Percentiles rank a stretch among this genome's conserved stretches.
Conservation (phyloP, 30 jellyfish, hydroid and myxozoan species). For the Chrysaora quinquecirrha region DNA sequence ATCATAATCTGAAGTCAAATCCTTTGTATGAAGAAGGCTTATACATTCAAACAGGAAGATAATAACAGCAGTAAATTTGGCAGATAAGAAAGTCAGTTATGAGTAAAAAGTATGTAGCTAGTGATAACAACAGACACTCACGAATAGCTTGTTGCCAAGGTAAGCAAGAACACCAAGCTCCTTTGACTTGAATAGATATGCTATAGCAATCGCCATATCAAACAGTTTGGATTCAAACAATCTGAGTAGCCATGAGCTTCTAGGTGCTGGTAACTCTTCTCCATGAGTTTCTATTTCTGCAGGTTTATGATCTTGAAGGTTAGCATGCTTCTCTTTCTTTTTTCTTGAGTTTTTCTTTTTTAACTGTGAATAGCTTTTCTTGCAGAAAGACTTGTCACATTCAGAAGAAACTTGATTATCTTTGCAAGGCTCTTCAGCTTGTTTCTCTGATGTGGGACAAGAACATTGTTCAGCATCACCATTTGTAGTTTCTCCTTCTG, state of each 20-base stretch:
- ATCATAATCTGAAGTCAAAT: too few species aligned
- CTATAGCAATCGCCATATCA: constrained; percentile 96
- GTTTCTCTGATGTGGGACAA: not conserved
- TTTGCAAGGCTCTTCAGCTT: too few species aligned
- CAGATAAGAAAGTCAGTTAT: too few species aligned
- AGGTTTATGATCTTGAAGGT: constrained; percentile 35
- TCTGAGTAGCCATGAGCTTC: constrained; percentile 94
- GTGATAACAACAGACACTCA: too few species aligned
- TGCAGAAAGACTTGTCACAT: constrained; percentile 12
- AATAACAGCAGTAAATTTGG: too few species aligned
- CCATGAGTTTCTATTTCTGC: constrained; percentile 28
- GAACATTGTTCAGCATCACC: not conserved
- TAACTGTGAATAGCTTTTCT: constrained; percentile 47
- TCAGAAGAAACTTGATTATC: too few species aligned
- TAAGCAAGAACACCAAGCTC: constrained; percentile 97
- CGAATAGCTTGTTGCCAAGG: constrained; percentile 95
- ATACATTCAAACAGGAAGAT: too few species aligned
- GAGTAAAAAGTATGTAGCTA: too few species aligned
- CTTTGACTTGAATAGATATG: constrained; percentile 91
- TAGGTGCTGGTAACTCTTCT: constrained; percentile 78
- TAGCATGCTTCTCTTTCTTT: constrained; percentile 55
- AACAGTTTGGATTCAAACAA: constrained; percentile 93
- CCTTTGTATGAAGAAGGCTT: too few species aligned
- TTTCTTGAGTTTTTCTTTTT: constrained; percentile 55
- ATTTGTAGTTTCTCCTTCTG: not conserved